Conservation (phyloP, 2,113 vertebrate genomes). For the Ammodytes dubius region DNA sequence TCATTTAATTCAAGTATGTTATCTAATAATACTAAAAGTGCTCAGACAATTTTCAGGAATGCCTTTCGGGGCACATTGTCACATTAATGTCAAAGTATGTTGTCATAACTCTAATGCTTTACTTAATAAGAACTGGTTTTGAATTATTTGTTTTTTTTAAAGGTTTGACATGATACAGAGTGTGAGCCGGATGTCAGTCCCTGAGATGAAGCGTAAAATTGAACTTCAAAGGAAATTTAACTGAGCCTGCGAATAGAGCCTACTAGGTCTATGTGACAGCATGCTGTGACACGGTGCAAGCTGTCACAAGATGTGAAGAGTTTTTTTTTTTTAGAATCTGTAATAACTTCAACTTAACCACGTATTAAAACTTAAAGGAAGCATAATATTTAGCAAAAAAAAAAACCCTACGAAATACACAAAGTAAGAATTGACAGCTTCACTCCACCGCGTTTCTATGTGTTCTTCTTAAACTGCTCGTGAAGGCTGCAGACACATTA, state of each 20-base stretch:
- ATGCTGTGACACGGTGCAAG: slow-evolving; percentile 15
- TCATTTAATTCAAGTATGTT: not conserved
- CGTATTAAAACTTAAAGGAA: slow-evolving; percentile 37
- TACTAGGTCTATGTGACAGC: slow-evolving; percentile 31
- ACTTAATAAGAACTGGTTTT: slow-evolving; percentile 6
- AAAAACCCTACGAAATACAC: not conserved
- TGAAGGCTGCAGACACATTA: not conserved
- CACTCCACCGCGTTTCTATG: not conserved
- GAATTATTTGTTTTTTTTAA: slow-evolving; percentile 16
- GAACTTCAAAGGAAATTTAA: slow-evolving; percentile 51
- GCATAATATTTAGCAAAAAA: not conserved
- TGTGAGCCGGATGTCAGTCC: slow-evolving; percentile 36
- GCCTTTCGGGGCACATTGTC: slow-evolving; percentile 7
- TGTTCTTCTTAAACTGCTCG: not conserved
- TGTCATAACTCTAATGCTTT: slow-evolving; percentile 6
- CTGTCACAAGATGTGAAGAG: slow-evolving; percentile 32
- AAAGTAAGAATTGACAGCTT: not conserved
- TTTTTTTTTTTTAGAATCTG: slow-evolving; percentile 38
- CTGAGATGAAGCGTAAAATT: slow-evolving; percentile 58
- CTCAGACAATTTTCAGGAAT: not conserved
- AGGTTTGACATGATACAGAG: slow-evolving; percentile 32
- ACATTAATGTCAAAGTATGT: slow-evolving; percentile 1
- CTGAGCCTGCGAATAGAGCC: slow-evolving; percentile 34
- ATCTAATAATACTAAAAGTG: not conserved
- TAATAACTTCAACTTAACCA: slow-evolving; percentile 24